Base-by-base conservation (phyloP, 1,140 invertebrate genomes). In the Aphelinus atriplicis region DNA sequence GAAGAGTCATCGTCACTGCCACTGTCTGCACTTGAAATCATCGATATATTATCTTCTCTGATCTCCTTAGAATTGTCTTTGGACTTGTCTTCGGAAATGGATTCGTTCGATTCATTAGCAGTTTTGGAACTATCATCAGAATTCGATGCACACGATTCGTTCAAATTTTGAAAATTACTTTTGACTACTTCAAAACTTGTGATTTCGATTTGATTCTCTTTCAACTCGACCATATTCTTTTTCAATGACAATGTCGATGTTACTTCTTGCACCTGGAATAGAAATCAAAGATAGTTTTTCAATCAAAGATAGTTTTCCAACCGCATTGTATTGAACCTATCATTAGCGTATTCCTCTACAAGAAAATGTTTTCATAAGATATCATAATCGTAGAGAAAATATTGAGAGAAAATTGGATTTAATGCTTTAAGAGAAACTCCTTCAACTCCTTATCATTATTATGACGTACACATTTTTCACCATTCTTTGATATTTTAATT, bases 1-100 rank as follows among this genome's bases (percentile, higher is more conserved):
- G 80, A 81, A 4, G 78, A 80, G 6, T 81, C 80, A 43, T 72
- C 78, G n/a, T 81, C 78, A 53, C 81, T 84, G 0, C 75, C 75
- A 1, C 78, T 78, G 71, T 79, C 73, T 6, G 69, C 73, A 60
- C 76, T 69, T 5, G 68, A 48, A 1, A 68, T 62, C 67, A 43
- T 65, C 65, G 4, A 48, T 53, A 53, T 53, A 4, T 53, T 53
- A 53, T 4, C 51, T 53, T 53, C 51, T 53, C 4, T 9, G 9
- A 9, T 6, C 51, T 53, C 51, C 9, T 53, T 53, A 6, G 51
- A 53, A 53, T 4, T 53, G 51, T 9, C 51, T 60, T 60, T 71
- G 0, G 73, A 75, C 1, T 43, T 71, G 26, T 75, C 56, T 45
- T 75, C 68, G 26, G 66, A 58, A 4, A 5, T 60, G 26, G 26